phyloP scores from a whole-genome alignment of 23 tunicate genomes.

The Halocynthia roretzi region DNA sequence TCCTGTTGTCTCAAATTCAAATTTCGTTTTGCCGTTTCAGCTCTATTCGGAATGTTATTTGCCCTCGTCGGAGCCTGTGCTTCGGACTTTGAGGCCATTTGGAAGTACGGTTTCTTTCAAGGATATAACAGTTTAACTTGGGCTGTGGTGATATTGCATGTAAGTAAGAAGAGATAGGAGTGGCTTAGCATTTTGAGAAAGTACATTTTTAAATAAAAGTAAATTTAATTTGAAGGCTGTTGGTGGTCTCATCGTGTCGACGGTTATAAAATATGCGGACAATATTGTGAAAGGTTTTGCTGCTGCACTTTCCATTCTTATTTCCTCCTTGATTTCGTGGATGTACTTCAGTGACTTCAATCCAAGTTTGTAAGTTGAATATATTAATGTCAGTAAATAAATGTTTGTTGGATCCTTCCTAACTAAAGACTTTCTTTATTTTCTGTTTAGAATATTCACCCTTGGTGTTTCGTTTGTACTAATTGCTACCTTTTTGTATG shows the following conservation, averaged over 20 bases:
- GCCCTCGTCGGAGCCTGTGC: conserved; percentile 17
- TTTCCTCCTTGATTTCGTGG: conserved; percentile 58
- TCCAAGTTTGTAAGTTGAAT: conserved; percentile 12
- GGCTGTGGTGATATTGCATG: conserved; percentile 58
- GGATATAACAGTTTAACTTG: conserved; percentile 43
- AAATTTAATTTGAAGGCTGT: conserved; percentile 36
- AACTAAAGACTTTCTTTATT: no score
- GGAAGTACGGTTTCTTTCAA: conserved; percentile 55
- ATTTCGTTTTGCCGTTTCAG: conserved; percentile 5
- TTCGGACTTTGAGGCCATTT: conserved; percentile 25
- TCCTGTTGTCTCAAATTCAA: not conserved
- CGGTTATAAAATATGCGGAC: conserved; percentile 64
- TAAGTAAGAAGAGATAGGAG: not conserved
- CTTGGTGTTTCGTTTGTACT: no score
- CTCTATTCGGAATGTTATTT: conserved; percentile 51
- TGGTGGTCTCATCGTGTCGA: conserved; percentile 80
- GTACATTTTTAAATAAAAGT: not conserved
- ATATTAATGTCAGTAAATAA: no score
- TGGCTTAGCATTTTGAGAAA: not conserved
- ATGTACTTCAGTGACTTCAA: conserved; percentile 48
- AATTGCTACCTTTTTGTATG: no score
- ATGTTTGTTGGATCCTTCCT: no score
- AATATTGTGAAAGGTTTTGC: conserved; percentile 82
- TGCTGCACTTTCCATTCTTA: conserved; percentile 51
- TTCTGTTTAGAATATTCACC: no score